Percentiles rank a stretch among this genome's conserved stretches.
phyloP scores from a whole-genome alignment of 2,113 vertebrate genomes.

The Chionis minor region DNA sequence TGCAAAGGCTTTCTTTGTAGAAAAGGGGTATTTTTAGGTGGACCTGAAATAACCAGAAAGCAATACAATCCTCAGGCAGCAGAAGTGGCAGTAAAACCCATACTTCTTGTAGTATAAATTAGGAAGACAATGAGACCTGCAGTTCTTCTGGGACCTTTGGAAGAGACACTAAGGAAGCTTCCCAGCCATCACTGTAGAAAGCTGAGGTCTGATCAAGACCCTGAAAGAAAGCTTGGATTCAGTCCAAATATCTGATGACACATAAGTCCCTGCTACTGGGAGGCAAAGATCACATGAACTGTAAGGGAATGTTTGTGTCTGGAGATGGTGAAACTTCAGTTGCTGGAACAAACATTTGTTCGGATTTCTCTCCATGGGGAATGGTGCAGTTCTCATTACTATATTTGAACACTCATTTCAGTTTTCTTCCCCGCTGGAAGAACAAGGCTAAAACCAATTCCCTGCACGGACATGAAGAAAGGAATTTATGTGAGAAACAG shows the following conservation, averaged over 20 bases:
- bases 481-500: background rate
- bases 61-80: background rate
- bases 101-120: background rate
- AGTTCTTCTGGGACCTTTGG: background rate
- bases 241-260: background rate
- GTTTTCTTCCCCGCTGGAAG: background rate
- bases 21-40: background rate
- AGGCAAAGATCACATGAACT: background rate
- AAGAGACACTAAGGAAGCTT: background rate
- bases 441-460: background rate
- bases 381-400: background rate
- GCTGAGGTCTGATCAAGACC: background rate
- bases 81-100: background rate
- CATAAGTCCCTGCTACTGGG: background rate
- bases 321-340: background rate
- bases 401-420: background rate
- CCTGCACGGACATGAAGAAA: background rate
- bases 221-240: background rate
- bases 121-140: background rate
- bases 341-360: background rate
- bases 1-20: background rate
- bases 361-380: background rate
- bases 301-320: background rate
- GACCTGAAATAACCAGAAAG: background rate
- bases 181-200: background rate